Evolutionary conservation across 2,888 invertebrate genomes (phyloP), one percentile per base, ranked within the genome.

Genomic region (Nowickia ferox): DNA sequence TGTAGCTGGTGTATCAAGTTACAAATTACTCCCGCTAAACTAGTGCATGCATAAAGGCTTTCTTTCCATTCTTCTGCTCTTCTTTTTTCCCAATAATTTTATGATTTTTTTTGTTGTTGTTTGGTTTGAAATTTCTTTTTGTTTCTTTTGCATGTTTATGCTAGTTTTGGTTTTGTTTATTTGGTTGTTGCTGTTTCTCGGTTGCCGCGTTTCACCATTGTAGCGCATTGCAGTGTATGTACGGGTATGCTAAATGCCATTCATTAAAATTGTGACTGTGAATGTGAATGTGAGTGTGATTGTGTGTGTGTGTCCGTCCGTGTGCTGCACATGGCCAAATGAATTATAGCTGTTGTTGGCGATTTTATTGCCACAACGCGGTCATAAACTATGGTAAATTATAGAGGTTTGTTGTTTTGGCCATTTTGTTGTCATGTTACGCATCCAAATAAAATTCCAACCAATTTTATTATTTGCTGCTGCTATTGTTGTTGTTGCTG

Each of bases 381-480:
- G 92, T 90, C 91, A 91, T 91, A 91, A 91, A 91, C 90, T 91
- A 91, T 91, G 92, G 91, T 91, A 91, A 91, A 91, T 91, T 91
- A 91, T 91, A 91, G 91, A 91, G 91, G 91, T 91, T 91, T 91
- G 91, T 91, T 90, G 91, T 90, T 91, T 91, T 91, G 91, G 90
- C 91, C 91, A 91, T 91, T 91, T 91, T 91, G 91, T 91, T 90
- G 90, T 91, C 89, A 89, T 90, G 90, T 91, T 91, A 91, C 91
- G 91, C 90, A 90, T 90, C 89, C 86, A 86, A 86, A 86, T 86
- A 83, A 86, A 86, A 86, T 83, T 80, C 79, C 86, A 78, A 82
- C 79, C 86, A 76, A 83, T 84, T 84, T 84, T 78, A 72, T 84
- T 83, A 17, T 72, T 46, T 59, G 30, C 15, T 46, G 30, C 30